These are phyloP conservation scores for Lichenostomus cassidix DNA, from an alignment of 2,113 vertebrate genomes.

Conservation along the genomic window DNA sequence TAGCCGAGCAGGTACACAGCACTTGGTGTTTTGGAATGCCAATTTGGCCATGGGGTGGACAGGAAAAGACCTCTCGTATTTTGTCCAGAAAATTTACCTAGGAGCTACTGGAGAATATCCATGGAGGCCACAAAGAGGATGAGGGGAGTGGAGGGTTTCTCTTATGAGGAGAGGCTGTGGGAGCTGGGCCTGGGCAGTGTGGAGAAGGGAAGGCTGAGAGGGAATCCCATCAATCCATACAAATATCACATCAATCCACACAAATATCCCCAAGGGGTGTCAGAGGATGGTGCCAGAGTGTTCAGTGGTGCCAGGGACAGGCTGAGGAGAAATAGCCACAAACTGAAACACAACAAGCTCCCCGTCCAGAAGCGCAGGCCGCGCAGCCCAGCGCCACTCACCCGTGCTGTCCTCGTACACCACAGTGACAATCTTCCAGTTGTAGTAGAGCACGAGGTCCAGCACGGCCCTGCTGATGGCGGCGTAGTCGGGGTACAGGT, in stretches of 20 bases:
- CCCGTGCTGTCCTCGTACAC: slow-evolving; percentile 98
- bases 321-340: not conserved
- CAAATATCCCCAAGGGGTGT: not conserved
- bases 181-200: not conserved
- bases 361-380: not conserved
- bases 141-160: not conserved
- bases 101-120: not conserved
- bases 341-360: not conserved
- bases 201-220: not conserved
- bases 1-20: not conserved
- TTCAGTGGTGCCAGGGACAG: not conserved
- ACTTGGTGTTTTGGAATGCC: not conserved
- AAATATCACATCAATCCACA: not conserved
- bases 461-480: slow-evolving; percentile 92
- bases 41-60: not conserved
- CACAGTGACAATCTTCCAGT: slow-evolving; percentile 93
- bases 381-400: slow-evolving; percentile 48
- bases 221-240: not conserved
- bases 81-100: not conserved
- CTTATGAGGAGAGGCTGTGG: not conserved
- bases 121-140: no score
- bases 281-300: not conserved
- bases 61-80: not conserved
- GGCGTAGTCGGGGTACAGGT: slow-evolving; percentile 93
- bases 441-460: slow-evolving; percentile 93